These are phyloP conservation scores for Fragum sueziense DNA, from an alignment of 2,888 invertebrate species.

Conservation along the genomic window DNA sequence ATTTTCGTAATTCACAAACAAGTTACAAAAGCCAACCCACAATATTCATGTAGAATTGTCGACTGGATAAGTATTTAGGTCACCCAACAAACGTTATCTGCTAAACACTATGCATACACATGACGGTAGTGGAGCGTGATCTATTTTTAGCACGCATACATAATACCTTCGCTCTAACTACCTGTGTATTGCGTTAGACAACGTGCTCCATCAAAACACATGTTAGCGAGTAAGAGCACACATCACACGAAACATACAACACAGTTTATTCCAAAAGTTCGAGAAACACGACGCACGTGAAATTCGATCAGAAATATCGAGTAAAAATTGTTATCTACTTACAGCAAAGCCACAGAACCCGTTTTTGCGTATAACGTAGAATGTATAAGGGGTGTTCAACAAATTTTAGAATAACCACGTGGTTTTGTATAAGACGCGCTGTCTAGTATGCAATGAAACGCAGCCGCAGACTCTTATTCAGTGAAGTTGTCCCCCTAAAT, in stretches of 20 bases:
- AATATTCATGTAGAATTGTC: constrained; percentile 19
- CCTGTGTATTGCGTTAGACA: constrained; percentile 3
- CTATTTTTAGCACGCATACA: constrained; percentile 25
- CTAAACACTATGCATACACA: constrained; percentile 20
- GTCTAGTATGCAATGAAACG: too few species aligned
- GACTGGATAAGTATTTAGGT: constrained; percentile 23
- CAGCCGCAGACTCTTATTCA: too few species aligned
- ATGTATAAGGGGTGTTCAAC: constrained; percentile 23
- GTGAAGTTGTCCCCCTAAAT: too few species aligned
- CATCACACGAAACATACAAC: too few species aligned
- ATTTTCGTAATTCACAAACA: constrained; percentile 14
- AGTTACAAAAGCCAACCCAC: constrained; percentile 14
- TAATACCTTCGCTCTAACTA: constrained; percentile 20
- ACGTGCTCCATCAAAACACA: neutral
- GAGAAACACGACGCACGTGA: neutral
- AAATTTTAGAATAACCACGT: neutral
- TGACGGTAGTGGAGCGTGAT: constrained; percentile 13
- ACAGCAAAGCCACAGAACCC: constrained; percentile 13
- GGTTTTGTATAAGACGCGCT: too few species aligned
- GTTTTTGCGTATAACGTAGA: constrained; percentile 12
- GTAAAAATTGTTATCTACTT: neutral
- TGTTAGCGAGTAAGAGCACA: too few species aligned
- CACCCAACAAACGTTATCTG: constrained; percentile 14
- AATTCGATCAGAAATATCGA: neutral
- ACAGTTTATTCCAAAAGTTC: too few species aligned